Evolutionary conservation across 1,140 invertebrate species (phyloP), one percentile per base, ranked within the genome.

Genomic region (Drosophila lacteicornis): DNA sequence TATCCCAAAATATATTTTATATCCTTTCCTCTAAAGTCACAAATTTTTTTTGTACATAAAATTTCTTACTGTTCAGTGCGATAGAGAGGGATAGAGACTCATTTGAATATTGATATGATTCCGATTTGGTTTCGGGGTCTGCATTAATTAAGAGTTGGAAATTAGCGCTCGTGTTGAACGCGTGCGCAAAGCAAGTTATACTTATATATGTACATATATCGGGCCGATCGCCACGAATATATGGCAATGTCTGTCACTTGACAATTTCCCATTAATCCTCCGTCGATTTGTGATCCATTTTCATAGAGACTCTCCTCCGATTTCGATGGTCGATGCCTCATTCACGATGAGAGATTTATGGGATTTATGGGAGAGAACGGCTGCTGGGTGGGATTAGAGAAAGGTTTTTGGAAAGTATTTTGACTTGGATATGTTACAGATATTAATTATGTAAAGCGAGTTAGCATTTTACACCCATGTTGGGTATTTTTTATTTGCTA

Each of bases 21-120:
- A 22, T 22, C 2, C 22, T 3, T 22, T 22, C 22, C 22, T 22
- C 0, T 22, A 22, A 22, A 22, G 19, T 19, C 19, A 36, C 0
- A 33, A 8, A 0, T 33, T 33, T 8, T 9, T 9, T 33, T 8
- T n/a, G n/a, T 9, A 33, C 7, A 8, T 33, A 2, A 9, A 9
- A 33, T 40, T 56, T 11, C 15, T n/a, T 5, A 2, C 36, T 1
- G 36, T 56, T 36, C 11, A 22, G 13, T n/a, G 40, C 15, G 5
- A 42, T 0, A 62, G 12, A 47, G 11, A 15, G 43, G 30, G 36
- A 5, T 8, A 15, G 3, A 12, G 17, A 2, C 74, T 76, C 36
- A 76, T 76, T 76, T 76, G 61, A 76, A 76, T 76, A 76, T 67
- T 76, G 74, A 76, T 76, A 76, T 67, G 74, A 76, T 76, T 76